A percentile compares a stretch with the other conserved stretches of the same genome.
These are phyloP conservation scores for Linepithema humile DNA, from an alignment of 1,140 invertebrate species.

Conservation along the genomic window DNA sequence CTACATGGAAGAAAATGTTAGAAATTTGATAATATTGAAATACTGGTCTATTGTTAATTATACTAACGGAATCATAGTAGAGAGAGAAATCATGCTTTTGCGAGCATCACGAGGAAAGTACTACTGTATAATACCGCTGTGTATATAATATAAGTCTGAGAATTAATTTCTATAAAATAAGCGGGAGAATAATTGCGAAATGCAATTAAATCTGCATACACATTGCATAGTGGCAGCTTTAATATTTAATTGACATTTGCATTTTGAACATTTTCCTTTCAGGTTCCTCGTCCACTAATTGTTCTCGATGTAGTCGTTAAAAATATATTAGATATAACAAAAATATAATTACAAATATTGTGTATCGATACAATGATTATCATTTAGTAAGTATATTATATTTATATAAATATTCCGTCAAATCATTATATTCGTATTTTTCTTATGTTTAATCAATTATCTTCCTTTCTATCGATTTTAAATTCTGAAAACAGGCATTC, in stretches of 20 bases:
- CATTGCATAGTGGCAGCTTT: conserved; percentile 15
- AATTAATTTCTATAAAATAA: conserved; percentile 40
- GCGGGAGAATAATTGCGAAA: conserved; percentile 13
- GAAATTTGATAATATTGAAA: too few relatives aligned
- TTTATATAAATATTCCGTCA: background rate
- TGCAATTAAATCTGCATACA: conserved; percentile 44
- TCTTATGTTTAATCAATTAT: background rate
- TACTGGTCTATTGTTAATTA: background rate
- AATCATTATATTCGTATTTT: background rate
- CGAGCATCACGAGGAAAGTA: background rate
- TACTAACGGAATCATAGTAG: background rate
- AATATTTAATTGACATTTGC: conserved; percentile 31
- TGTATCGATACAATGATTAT: background rate
- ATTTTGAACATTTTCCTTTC: conserved; percentile 33
- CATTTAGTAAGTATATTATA: background rate
- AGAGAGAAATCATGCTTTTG: background rate
- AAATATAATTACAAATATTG: background rate
- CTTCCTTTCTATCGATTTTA: background rate
- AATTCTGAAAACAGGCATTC: background rate
- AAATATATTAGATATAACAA: background rate
- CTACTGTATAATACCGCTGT: background rate
- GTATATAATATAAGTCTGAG: background rate
- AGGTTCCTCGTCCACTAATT: background rate
- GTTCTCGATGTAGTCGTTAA: background rate
- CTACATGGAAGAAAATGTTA: too few relatives aligned